These are phyloP conservation scores for Drosophila infuscata DNA, from an alignment of 2,888 invertebrate species.

Conservation along the genomic window DNA sequence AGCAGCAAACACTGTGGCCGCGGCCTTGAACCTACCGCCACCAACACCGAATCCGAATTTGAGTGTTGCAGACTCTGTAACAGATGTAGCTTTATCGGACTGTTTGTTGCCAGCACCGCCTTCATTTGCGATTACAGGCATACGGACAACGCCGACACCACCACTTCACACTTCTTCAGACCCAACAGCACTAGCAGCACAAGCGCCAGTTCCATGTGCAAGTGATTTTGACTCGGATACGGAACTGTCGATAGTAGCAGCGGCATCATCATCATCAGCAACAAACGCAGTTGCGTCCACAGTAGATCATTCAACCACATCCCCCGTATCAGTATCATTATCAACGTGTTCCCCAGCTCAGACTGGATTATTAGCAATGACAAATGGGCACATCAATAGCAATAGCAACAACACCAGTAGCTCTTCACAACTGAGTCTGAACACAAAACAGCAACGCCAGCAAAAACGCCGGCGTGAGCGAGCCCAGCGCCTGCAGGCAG, in stretches of 20 bases:
- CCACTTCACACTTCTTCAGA: constrained; percentile 18
- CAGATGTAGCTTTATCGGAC: constrained; percentile 35
- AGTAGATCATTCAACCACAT: constrained; percentile 24
- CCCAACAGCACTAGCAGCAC: constrained; percentile 13
- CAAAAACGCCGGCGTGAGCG: constrained; percentile 95
- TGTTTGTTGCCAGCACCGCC: constrained; percentile 47
- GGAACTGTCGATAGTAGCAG: constrained; percentile 82
- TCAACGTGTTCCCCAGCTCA: constrained; percentile 33
- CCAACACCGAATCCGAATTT: constrained; percentile 72
- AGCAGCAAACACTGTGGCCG: constrained; percentile 20
- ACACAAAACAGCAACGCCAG: constrained; percentile 86
- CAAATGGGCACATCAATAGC: constrained; percentile 69
- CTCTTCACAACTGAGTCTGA: constrained; percentile 70
- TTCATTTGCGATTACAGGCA: constrained; percentile 34
- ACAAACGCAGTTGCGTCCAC: constrained; percentile 9
- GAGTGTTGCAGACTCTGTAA: constrained; percentile 24
- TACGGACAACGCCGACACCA: constrained; percentile 35
- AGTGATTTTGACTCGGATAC: constrained; percentile 84
- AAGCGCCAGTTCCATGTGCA: constrained; percentile 53
- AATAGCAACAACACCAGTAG: constrained; percentile 46
- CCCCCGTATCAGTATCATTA: constrained; percentile 41
- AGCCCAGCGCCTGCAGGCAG: constrained; percentile 96
- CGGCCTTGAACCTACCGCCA: constrained; percentile 67
- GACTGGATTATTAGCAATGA: constrained; percentile 35
- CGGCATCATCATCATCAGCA: constrained; percentile 54